Evolutionary conservation across 2,888 invertebrate genomes (phyloP).

Genomic region (Ferrisia virgata): DNA sequence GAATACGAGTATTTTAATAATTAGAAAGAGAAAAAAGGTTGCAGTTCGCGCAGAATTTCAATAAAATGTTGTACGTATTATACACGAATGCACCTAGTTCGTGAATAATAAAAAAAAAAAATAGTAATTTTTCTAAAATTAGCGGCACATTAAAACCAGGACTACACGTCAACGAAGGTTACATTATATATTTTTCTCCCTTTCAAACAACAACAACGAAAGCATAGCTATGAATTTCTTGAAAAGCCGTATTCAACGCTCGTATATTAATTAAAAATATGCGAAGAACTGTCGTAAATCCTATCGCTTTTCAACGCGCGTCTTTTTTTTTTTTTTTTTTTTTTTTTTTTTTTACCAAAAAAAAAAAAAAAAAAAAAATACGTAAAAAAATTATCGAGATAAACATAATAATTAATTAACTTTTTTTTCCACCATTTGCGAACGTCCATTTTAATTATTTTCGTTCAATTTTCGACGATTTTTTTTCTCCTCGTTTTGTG

Average conservation of each 20-base stretch:
- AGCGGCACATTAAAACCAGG: background rate
- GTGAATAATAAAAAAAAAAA: background rate
- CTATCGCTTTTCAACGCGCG: slow-evolving; percentile 16
- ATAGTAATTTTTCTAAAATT: background rate
- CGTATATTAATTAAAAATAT: slow-evolving; percentile 17
- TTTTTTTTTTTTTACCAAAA: too few relatives aligned
- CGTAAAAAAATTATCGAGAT: background rate
- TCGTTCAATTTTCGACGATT: background rate
- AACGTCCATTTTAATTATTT: background rate
- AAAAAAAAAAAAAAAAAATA: too few relatives aligned
- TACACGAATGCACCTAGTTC: background rate
- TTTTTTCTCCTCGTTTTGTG: too few relatives aligned
- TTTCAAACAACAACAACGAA: background rate
- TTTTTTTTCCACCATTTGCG: background rate
- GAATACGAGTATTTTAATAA: too few relatives aligned
- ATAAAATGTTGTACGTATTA: background rate
- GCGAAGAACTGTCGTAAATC: slow-evolving; percentile 11
- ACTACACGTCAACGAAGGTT: background rate
- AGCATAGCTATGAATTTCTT: background rate
- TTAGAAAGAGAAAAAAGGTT: background rate
- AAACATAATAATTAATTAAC: background rate
- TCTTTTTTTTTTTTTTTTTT: slow-evolving; percentile 26
- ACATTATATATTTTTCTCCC: background rate
- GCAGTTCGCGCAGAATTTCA: background rate
- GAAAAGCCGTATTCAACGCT: slow-evolving; percentile 7